A percentile compares a stretch with the other conserved stretches of the same genome.
phyloP scores from a whole-genome alignment of 2,797 vertebrate species.

The Phyllotis vaccarum region DNA sequence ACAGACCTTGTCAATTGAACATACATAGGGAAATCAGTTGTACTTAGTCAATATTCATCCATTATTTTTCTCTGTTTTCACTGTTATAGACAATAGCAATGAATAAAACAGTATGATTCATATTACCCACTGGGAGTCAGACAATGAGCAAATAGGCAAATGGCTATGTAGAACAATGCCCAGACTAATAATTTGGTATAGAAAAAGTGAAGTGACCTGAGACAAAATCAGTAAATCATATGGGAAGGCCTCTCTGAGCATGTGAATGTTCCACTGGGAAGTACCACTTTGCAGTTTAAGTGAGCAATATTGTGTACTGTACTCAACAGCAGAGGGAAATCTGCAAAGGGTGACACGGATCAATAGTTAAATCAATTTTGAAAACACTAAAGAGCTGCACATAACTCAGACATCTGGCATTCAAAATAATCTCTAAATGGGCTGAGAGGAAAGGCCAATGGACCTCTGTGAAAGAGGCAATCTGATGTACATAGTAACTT shows the following conservation, averaged over 20 bases:
- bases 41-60: not conserved
- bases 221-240: not conserved
- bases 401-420: not conserved
- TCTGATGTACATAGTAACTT: not conserved
- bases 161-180: not conserved
- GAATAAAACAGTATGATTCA: not conserved
- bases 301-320: not conserved
- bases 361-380: not conserved
- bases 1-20: not conserved
- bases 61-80: not conserved
- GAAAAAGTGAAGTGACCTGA: not conserved
- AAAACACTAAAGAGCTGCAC: not conserved
- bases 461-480: not conserved
- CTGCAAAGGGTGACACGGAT: not conserved
- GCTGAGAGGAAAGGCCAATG: not conserved
- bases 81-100: not conserved
- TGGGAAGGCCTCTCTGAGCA: not conserved
- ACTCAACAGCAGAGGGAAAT: not conserved
- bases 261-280: not conserved
- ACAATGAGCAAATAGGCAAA: not conserved
- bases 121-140: not conserved
- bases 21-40: not conserved
- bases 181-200: not conserved
- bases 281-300: not conserved
- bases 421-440: not conserved